phyloP scores from a whole-genome alignment of 2,113 vertebrate genomes.

The Hippolais icterina region DNA sequence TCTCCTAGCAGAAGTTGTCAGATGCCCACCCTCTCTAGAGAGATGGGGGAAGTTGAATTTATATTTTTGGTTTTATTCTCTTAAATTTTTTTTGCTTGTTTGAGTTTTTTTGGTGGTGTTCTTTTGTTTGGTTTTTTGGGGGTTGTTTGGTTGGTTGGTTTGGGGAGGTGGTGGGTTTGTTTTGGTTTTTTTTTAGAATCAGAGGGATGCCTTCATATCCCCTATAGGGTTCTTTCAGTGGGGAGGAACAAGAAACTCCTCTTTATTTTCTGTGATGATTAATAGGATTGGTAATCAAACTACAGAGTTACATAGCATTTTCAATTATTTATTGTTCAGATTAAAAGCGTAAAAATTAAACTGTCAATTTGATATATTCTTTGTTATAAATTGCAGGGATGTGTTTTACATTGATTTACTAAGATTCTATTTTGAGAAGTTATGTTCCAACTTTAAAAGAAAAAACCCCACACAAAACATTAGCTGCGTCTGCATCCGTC shows the following conservation, averaged over 20 bases:
- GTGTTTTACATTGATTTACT: not conserved
- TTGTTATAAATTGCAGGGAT: not conserved
- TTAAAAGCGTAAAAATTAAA: not conserved
- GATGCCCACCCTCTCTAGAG: not conserved
- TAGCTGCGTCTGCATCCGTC: not conserved
- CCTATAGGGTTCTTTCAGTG: not conserved
- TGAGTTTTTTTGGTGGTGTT: not conserved
- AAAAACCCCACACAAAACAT: not conserved
- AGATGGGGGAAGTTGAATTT: not conserved
- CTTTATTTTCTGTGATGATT: not conserved
- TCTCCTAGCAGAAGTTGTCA: not conserved
- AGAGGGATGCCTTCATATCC: accelerated
- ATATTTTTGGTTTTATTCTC: not conserved
- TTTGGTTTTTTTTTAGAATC: not conserved
- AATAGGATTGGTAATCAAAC: not conserved
- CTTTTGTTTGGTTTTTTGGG: no score
- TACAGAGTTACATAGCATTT: not conserved
- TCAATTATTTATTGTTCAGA: not conserved
- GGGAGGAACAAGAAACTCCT: not conserved
- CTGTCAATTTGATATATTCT: not conserved
- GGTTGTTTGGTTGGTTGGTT: no score
- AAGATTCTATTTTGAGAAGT: not conserved
- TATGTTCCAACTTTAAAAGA: not conserved
- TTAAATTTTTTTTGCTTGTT: not conserved
- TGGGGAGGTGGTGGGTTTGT: not conserved